Evolutionary conservation across 1,140 invertebrate species (phyloP).

Genomic region (Panulirus ornatus): DNA sequence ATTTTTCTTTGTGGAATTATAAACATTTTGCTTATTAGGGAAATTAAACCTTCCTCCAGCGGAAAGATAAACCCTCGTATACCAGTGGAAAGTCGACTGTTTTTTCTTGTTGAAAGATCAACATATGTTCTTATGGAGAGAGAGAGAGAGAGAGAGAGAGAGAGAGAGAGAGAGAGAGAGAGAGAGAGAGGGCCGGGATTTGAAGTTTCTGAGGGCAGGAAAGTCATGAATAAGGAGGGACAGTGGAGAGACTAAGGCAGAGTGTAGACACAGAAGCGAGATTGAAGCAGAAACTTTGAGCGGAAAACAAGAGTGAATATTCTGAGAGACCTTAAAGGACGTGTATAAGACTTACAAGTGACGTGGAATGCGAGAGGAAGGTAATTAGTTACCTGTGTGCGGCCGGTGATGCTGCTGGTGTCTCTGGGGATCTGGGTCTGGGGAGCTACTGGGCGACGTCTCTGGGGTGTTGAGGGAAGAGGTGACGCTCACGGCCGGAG

Average conservation of each 20-base stretch:
- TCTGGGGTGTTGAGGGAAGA: conserved; percentile 69
- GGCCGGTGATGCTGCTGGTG: conserved; percentile 13
- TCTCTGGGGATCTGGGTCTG: conserved; percentile 48
- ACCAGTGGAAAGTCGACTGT: no score
- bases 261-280: no score
- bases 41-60: no score
- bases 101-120: no score
- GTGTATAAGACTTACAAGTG: no score
- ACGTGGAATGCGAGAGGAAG: not conserved
- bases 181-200: conserved; percentile 1
- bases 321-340: no score
- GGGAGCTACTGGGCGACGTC: conserved; percentile 60
- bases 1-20: no score
- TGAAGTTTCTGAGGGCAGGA: no score
- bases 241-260: not conserved
- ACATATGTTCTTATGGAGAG: not conserved
- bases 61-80: no score
- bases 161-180: not conserved
- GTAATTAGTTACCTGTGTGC: conserved; percentile 1
- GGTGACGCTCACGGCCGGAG: conserved; percentile 50
- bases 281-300: no score
- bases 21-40: no score
- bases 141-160: not conserved
- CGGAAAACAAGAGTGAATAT: no score
- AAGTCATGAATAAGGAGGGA: not conserved